These are phyloP conservation scores for Drosophila nigricruria DNA, from an alignment of 2,888 invertebrate genomes.

Conservation along the genomic window DNA sequence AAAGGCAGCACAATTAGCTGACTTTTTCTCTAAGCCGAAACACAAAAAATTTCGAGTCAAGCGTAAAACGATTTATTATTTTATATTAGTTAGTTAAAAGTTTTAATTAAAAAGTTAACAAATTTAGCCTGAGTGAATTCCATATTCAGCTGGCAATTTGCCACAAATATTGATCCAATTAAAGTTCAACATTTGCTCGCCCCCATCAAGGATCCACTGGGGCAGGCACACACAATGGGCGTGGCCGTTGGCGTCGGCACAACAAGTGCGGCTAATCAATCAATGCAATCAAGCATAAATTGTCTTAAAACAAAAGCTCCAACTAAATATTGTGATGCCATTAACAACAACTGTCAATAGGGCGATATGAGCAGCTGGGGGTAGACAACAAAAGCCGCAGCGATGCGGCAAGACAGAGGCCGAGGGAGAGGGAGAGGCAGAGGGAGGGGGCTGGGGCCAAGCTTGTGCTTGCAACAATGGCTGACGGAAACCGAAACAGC, in stretches of 20 bases:
- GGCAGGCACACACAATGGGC: constrained; percentile 9
- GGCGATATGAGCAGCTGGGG: constrained; percentile 31
- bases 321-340: constrained; percentile 78
- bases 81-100: constrained; percentile 56
- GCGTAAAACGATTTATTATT: constrained; percentile 71
- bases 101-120: constrained; percentile 70
- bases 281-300: constrained; percentile 81
- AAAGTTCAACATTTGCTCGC: constrained; percentile 19
- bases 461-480: constrained; percentile 34
- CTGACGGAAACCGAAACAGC: constrained; percentile 58
- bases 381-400: constrained; percentile 40
- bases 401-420: neutral
- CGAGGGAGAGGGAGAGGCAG: neutral
- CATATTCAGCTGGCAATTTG: constrained; percentile 12
- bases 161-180: constrained; percentile 30
- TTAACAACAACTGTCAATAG: constrained; percentile 73
- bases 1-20: constrained; percentile 34
- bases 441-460: neutral
- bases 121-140: constrained; percentile 22
- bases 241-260: constrained; percentile 18
- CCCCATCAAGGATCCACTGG: neutral
- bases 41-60: constrained; percentile 48
- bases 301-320: constrained; percentile 76
- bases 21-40: constrained; percentile 35
- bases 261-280: constrained; percentile 80